These are phyloP conservation scores for Ceratotherium simum DNA, from an alignment of 2,113 vertebrate species.

Conservation along the genomic window DNA sequence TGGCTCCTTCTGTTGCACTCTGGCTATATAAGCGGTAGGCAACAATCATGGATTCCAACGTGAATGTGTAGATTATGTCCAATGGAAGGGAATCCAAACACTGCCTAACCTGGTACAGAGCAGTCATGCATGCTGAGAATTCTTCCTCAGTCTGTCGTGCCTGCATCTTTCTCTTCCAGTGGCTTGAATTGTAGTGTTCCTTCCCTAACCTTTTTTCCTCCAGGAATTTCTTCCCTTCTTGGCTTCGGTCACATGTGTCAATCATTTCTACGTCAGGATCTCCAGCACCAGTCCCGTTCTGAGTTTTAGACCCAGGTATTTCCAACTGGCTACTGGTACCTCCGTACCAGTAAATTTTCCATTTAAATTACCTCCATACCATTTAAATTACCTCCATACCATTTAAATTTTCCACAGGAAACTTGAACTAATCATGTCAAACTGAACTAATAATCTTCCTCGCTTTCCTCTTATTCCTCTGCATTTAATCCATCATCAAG, in stretches of 20 bases:
- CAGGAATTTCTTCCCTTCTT: not conserved
- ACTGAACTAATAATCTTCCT: not conserved
- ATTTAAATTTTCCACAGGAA: not conserved
- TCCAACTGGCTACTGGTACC: not conserved
- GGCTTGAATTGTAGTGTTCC: not conserved
- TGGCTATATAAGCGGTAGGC: not conserved
- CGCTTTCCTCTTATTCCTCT: not conserved
- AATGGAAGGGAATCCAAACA: not conserved
- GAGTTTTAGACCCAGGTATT: not conserved
- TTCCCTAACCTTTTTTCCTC: not conserved
- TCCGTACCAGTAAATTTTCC: not conserved
- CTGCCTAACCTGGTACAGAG: not conserved
- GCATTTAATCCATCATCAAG: not conserved
- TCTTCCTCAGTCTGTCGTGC: not conserved
- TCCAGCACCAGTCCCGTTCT: not conserved
- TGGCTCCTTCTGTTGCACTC: not conserved
- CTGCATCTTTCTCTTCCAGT: not conserved
- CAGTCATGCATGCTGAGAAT: fast-evolving
- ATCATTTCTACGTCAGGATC: not conserved
- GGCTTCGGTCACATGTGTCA: not conserved
- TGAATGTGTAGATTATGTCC: not conserved
- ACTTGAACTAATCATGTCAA: not conserved
- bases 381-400: not conserved
- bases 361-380: too few relatives aligned
- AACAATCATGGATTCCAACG: not conserved